A percentile compares a stretch with the other conserved stretches of the same genome.
Conservation (phyloP, 2,888 invertebrate genomes). For the Brassicogethes aeneus region DNA sequence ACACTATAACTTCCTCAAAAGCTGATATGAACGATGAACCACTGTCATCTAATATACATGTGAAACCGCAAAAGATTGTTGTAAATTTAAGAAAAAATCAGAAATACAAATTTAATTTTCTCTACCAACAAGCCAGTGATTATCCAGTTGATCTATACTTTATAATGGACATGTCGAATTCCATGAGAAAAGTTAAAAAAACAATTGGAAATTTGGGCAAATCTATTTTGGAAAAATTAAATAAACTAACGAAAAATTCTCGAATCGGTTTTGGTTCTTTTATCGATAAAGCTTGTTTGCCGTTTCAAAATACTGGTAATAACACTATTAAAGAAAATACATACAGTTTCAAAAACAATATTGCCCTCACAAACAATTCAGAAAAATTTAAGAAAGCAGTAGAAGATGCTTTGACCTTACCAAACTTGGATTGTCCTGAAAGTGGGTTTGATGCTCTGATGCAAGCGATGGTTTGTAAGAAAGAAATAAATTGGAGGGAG, state of each 20-base stretch:
- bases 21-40: too few species aligned
- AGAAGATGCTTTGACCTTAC: slow-evolving; percentile 38
- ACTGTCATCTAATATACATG: too few species aligned
- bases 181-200: slow-evolving; percentile 56
- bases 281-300: slow-evolving; percentile 59
- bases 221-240: slow-evolving; percentile 46
- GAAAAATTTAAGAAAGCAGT: slow-evolving; percentile 40
- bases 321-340: slow-evolving; percentile 14
- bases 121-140: slow-evolving; percentile 55
- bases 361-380: slow-evolving; percentile 53
- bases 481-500: slow-evolving; percentile 69
- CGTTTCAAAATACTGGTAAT: slow-evolving; percentile 34
- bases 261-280: slow-evolving; percentile 58
- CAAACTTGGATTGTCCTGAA: slow-evolving; percentile 51
- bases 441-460: slow-evolving; percentile 84
- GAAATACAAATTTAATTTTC: slow-evolving; percentile 36
- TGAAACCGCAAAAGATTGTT: slow-evolving; percentile 48
- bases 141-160: slow-evolving; percentile 80
- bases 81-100: slow-evolving; percentile 45
- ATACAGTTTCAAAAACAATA: slow-evolving; percentile 70
- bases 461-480: slow-evolving; percentile 67
- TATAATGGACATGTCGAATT: slow-evolving; percentile 66
- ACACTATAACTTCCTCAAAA: too few species aligned
- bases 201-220: slow-evolving; percentile 44
- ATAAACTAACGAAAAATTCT: slow-evolving; percentile 53